A percentile compares a stretch with the other conserved stretches of the same genome.
These are phyloP conservation scores for Botia almorhae DNA, from an alignment of 2,797 vertebrate genomes.

Conservation along the genomic window DNA sequence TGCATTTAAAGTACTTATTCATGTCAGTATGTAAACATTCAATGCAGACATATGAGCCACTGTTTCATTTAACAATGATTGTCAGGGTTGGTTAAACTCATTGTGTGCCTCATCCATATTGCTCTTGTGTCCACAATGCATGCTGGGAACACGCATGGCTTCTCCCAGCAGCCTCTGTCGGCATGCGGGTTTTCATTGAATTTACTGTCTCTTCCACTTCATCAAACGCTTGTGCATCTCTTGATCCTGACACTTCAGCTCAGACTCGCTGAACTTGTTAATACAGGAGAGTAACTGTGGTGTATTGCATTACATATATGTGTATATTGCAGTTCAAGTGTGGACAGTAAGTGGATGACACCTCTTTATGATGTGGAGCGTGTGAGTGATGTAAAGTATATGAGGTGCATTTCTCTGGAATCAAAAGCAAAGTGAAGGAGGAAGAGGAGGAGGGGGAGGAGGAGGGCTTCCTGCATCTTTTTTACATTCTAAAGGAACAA, in stretches of 20 bases:
- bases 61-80: constrained; percentile 25
- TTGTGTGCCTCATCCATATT: neutral
- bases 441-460: neutral
- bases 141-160: neutral
- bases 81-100: constrained; percentile 35
- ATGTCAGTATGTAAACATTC: constrained; percentile 27
- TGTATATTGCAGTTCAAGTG: constrained; percentile 13
- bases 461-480: neutral
- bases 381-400: neutral
- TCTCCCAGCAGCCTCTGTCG: constrained; percentile 7
- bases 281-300: constrained; percentile 13
- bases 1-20: neutral
- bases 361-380: constrained; percentile 5
- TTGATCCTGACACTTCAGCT: constrained; percentile 42
- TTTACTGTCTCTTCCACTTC: constrained; percentile 31
- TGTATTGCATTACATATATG: constrained; percentile 13
- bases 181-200: constrained; percentile 32
- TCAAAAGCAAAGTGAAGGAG: constrained; percentile 6
- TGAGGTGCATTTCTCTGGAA: neutral
- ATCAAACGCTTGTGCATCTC: constrained; percentile 30
- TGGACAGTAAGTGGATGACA: constrained; percentile 22
- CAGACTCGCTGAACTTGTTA: constrained; percentile 15
- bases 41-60: constrained; percentile 7
- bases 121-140: neutral
- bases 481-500: neutral